phyloP scores from a whole-genome alignment of 2,113 vertebrate genomes.

The Actenoides lindsayi region DNA sequence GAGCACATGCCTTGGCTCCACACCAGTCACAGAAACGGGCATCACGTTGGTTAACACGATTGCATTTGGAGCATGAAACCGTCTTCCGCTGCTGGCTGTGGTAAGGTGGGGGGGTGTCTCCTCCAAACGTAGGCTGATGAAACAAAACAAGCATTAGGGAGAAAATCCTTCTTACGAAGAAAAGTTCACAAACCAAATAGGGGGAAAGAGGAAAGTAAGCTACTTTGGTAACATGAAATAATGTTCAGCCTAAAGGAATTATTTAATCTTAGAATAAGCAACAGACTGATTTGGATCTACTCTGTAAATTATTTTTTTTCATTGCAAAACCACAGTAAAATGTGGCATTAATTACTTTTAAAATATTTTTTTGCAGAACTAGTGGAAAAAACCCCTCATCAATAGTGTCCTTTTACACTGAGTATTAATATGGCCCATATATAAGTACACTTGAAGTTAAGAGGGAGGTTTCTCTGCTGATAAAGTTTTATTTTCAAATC shows the following conservation, averaged over 20 bases:
- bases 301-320: neutral
- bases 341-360: neutral
- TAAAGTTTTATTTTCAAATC: neutral
- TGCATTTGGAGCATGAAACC: slow-evolving; percentile 80
- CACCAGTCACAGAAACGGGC: slow-evolving; percentile 88
- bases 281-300: neutral
- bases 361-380: neutral
- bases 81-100: slow-evolving; percentile 52
- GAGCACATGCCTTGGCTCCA: slow-evolving; percentile 78
- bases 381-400: neutral
- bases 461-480: neutral
- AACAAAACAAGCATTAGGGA: slow-evolving; percentile 5
- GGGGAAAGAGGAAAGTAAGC: neutral
- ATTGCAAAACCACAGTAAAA: neutral
- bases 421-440: neutral
- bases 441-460: neutral
- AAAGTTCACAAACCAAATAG: neutral
- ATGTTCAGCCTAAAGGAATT: neutral
- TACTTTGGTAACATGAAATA: neutral
- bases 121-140: slow-evolving; percentile 44
- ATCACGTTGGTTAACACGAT: slow-evolving; percentile 65
- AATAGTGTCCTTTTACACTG: neutral
- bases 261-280: neutral
- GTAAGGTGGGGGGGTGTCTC: slow-evolving; percentile 20
- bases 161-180: neutral